phyloP scores from a whole-genome alignment of 1,140 invertebrate species.

The Bombus superbus region DNA sequence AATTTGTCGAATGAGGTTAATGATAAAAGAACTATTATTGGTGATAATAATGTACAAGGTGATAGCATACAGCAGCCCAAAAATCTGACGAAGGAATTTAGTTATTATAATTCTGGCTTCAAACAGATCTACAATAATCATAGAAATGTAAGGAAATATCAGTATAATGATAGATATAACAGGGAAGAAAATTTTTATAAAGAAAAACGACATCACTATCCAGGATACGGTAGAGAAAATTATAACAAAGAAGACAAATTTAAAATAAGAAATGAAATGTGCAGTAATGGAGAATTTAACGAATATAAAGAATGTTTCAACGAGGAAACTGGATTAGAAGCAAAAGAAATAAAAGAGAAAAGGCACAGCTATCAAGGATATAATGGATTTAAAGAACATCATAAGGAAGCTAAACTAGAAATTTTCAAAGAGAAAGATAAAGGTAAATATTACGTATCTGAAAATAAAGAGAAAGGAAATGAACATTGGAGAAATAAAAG shows the following conservation, averaged over 20 bases:
- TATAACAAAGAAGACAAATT: conserved; percentile 63
- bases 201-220: conserved; percentile 60
- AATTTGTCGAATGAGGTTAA: conserved; percentile 15
- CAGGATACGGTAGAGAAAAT: conserved; percentile 51
- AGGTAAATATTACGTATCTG: conserved; percentile 53
- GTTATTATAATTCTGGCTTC: conserved; percentile 42
- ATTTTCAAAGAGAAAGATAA: conserved; percentile 64
- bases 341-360: conserved; percentile 43
- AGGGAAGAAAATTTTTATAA: conserved; percentile 59
- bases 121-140: conserved; percentile 9
- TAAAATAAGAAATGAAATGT: conserved; percentile 57
- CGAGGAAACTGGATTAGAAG: conserved; percentile 62
- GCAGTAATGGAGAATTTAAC: conserved; percentile 44
- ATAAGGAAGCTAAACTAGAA: conserved; percentile 65
- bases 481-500: conserved; percentile 74
- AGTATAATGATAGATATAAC: conserved; percentile 33
- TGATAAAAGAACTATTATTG: conserved; percentile 21
- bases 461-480: conserved; percentile 63
- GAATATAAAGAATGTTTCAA: conserved; percentile 55
- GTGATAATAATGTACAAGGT: conserved; percentile 47
- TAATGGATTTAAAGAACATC: conserved; percentile 58
- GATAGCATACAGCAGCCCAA: conserved; percentile 42
- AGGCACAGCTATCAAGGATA: conserved; percentile 56
- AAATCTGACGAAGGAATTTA: conserved; percentile 19
- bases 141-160: conserved; percentile 46